phyloP scores from a whole-genome alignment of 2,113 vertebrate genomes.

The Chlorodrepanis virens region DNA sequence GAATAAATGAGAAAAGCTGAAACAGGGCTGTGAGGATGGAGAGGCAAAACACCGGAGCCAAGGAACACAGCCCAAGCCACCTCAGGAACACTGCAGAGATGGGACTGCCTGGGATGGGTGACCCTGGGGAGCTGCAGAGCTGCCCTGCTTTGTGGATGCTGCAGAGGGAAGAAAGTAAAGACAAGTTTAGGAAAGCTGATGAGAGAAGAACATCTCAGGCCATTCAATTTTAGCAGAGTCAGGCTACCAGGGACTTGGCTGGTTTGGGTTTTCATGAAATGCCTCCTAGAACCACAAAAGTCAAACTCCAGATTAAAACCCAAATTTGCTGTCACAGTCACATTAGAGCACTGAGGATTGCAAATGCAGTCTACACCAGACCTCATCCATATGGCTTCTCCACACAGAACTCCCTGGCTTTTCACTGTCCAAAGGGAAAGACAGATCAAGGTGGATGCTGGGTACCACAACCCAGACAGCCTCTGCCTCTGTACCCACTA shows the following conservation, averaged over 20 bases:
- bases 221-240: background rate
- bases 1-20: background rate
- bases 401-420: background rate
- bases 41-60: fast-evolving
- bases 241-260: background rate
- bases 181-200: background rate
- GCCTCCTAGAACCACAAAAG: background rate
- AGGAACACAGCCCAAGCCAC: background rate
- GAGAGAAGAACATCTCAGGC: background rate
- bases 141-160: background rate
- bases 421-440: background rate
- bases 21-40: background rate
- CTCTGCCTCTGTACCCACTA: background rate
- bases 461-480: background rate
- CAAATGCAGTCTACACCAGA: background rate
- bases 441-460: background rate
- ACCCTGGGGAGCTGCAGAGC: background rate
- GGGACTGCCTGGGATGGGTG: fast-evolving
- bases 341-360: fast-evolving
- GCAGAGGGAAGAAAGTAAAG: background rate
- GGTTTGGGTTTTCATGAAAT: background rate
- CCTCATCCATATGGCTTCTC: background rate
- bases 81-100: background rate
- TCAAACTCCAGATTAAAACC: background rate
- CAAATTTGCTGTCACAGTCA: background rate